These are phyloP conservation scores for Gallinago jamesoni DNA, from an alignment of 2,113 vertebrate species.

Conservation along the genomic window DNA sequence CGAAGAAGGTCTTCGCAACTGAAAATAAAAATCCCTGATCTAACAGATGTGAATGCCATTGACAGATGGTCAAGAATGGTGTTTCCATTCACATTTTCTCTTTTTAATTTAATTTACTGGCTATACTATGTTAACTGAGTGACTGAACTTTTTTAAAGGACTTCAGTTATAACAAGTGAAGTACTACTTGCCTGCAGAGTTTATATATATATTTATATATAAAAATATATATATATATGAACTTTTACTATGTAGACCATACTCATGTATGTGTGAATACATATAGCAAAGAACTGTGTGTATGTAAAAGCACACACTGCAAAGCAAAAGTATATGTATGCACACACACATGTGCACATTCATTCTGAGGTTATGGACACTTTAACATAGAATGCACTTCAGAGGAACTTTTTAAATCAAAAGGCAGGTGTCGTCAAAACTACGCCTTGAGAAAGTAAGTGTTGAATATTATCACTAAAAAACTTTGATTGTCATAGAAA, in stretches of 20 bases:
- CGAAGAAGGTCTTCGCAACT: constrained; percentile 92
- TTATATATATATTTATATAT: constrained; percentile 84
- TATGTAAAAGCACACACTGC: constrained; percentile 63
- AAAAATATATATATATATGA: constrained; percentile 80
- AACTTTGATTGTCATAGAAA: constrained; percentile 30
- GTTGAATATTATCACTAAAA: constrained; percentile 63
- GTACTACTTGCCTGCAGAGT: constrained; percentile 79
- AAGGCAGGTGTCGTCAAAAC: constrained; percentile 68
- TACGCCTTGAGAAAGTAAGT: constrained; percentile 73
- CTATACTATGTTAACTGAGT: constrained; percentile 98
- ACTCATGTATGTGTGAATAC: constrained; percentile 75
- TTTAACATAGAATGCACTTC: constrained; percentile 70
- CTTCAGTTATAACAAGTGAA: constrained; percentile 72
- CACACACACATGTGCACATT: constrained; percentile 68
- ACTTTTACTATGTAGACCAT: constrained; percentile 77
- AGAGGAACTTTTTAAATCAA: constrained; percentile 58
- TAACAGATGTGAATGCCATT: constrained; percentile 96
- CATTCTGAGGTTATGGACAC: constrained; percentile 73
- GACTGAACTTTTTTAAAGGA: constrained; percentile 80
- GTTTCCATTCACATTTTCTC: constrained; percentile 93
- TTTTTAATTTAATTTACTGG: constrained; percentile 99
- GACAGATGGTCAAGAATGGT: constrained; percentile 97
- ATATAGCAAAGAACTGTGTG: constrained; percentile 65
- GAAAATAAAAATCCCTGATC: constrained; percentile 97
- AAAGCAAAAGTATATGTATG: constrained; percentile 27